Percentiles rank a stretch among this genome's conserved stretches.
These are phyloP conservation scores for Tuta absoluta DNA, from an alignment of 2,888 invertebrate genomes.

Conservation along the genomic window DNA sequence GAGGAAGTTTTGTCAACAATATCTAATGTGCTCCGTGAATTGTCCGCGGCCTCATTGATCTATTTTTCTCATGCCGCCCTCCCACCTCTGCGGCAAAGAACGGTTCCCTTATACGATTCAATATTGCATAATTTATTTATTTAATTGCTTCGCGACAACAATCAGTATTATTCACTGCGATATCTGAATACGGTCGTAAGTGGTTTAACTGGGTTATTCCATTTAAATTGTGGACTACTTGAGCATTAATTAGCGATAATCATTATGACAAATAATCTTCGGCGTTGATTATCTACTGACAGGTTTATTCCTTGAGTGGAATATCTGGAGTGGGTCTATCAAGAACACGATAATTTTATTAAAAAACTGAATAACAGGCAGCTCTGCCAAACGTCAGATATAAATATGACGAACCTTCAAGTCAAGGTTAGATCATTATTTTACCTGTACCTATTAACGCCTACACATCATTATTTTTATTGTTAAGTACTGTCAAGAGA, in stretches of 20 bases:
- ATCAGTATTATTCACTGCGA: conserved; percentile 53
- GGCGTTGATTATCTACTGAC: conserved; percentile 55
- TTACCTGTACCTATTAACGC: neutral
- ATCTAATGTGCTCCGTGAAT: conserved; percentile 76
- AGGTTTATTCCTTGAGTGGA: conserved; percentile 61
- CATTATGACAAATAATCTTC: conserved; percentile 64
- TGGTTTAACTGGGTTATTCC: conserved; percentile 75
- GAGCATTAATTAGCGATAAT: conserved; percentile 75
- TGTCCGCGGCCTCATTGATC: conserved; percentile 73
- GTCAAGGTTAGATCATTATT: conserved; percentile 6
- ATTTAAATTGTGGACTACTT: conserved; percentile 67
- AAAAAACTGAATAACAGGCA: neutral
- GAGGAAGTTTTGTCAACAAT: conserved; percentile 81
- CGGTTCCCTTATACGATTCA: conserved; percentile 70
- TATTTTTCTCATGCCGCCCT: conserved; percentile 62
- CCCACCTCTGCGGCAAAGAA: conserved; percentile 61
- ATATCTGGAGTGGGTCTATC: conserved; percentile 60
- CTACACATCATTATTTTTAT: conserved; percentile 7
- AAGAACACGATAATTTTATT: conserved; percentile 49
- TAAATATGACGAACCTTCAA: neutral
- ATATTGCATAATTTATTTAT: conserved; percentile 68
- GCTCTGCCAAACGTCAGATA: neutral
- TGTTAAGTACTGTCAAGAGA: neutral
- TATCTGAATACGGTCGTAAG: conserved; percentile 56
- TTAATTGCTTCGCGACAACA: conserved; percentile 55